Base-by-base conservation (phyloP, 2,888 invertebrate species). In the Epinotia demarniana region DNA sequence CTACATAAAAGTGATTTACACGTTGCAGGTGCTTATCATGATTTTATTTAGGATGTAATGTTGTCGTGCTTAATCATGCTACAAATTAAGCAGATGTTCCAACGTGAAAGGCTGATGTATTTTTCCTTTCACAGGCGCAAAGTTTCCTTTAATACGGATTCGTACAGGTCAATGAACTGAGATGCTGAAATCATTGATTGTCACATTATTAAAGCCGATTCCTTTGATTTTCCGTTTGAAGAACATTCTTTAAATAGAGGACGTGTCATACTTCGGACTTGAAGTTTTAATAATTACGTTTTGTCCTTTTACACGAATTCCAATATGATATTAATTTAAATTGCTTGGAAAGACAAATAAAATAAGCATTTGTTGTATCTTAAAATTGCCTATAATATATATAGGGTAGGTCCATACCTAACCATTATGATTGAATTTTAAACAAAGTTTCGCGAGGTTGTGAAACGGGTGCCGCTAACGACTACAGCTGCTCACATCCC, bases 21-120 rank as follows among this genome's bases (percentile, higher is more conserved):
- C 46, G 55, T 55, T 66, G 72, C 75, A 75, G 75, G 75, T 75
- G 71, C 66, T 75, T 75, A 72, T 75, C 75, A 72, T 57, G 75
- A 75, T 72, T 75, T 72, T 72, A 72, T 72, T 75, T 66, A 75
- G 70, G 75, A 75, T 71, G 75, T 71, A 70, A 75, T 71, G 75
- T 71, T 75, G 70, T 70, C 43, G 64, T 43, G 33, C 70, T 75
- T 55, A 75, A 71, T 66, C 58, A 64, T 23, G 33, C 58, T 19
- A 53, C 49, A 70, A 53, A 60, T 60, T 69, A 19, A 68, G 18
- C 23, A 46, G 19, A 3, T 62, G 23, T 1, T 69, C 46, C 62
- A 63, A 57, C 61, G 13, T 18, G 66, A 61, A 61, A 60, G 18
- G 11, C 46, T 27, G 13, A 11, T 33, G 2, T 61, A 2, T 62